These are phyloP conservation scores for Camponotus vicinus DNA, from an alignment of 1,140 invertebrate genomes.

Conservation along the genomic window DNA sequence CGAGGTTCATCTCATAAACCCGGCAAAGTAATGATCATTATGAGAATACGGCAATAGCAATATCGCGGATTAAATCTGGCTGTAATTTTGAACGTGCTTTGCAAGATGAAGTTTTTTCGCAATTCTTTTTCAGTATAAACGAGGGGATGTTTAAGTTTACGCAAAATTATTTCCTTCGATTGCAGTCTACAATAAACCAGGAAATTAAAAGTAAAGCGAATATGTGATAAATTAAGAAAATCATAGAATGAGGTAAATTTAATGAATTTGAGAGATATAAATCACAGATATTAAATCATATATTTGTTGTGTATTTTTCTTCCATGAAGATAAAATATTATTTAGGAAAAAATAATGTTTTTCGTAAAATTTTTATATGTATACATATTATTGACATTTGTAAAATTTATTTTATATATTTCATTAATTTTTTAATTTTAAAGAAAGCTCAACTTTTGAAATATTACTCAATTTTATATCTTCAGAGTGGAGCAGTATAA, in stretches of 20 bases:
- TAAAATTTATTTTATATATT: too few relatives aligned
- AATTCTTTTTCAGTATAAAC: constrained; percentile 4
- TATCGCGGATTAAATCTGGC: constrained; percentile 46
- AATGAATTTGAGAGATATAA: constrained; percentile 16
- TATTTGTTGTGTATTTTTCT: not conserved
- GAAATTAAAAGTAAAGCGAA: constrained; percentile 30
- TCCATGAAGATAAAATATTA: not conserved
- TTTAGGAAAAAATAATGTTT: not conserved
- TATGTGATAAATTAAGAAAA: constrained; percentile 18
- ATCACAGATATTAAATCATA: constrained; percentile 1
- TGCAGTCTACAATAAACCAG: not conserved
- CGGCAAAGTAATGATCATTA: constrained; percentile 29
- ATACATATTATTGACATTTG: not conserved
- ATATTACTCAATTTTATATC: not conserved
- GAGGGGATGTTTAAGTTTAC: constrained; percentile 21
- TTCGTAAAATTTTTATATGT: not conserved
- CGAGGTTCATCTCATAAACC: not conserved
- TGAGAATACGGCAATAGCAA: constrained; percentile 8
- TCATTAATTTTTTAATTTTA: not conserved
- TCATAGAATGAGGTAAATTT: not conserved
- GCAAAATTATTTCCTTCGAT: constrained; percentile 18
- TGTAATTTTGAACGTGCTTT: constrained; percentile 24
- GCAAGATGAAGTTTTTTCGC: constrained; percentile 38
- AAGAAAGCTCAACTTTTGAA: not conserved
- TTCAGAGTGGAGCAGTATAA: not conserved